These are phyloP conservation scores for Emydoidea blandingii DNA, from an alignment of 2,797 vertebrate species.

Conservation along the genomic window DNA sequence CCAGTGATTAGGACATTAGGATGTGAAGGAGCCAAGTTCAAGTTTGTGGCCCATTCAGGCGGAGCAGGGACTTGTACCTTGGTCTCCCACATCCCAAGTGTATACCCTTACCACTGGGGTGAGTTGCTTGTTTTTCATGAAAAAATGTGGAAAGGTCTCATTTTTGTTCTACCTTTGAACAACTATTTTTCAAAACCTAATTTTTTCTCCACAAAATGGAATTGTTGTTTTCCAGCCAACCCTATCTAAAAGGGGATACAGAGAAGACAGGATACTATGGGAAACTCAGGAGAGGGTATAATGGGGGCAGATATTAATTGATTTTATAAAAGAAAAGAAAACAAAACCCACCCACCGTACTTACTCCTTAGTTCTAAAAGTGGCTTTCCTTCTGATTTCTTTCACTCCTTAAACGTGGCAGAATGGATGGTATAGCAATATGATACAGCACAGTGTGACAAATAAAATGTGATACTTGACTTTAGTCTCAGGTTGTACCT, in stretches of 20 bases:
- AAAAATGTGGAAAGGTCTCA: too few relatives aligned
- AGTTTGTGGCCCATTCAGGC: too few relatives aligned
- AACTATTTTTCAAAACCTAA: too few relatives aligned
- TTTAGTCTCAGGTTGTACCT: not conserved
- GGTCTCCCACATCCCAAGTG: too few relatives aligned
- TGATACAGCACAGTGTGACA: not conserved
- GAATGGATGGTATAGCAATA: not conserved
- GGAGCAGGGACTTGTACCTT: too few relatives aligned
- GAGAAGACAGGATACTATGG: not conserved
- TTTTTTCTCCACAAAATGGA: too few relatives aligned
- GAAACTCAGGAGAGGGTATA: not conserved
- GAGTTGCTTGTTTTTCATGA: too few relatives aligned
- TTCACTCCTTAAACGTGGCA: not conserved
- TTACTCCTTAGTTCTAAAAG: not conserved
- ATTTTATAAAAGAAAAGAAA: not conserved
- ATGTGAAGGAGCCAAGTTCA: not conserved
- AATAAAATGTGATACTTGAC: not conserved
- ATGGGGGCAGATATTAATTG: too few relatives aligned
- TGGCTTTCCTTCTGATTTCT: not conserved
- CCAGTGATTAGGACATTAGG: not conserved
- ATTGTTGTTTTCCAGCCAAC: too few relatives aligned
- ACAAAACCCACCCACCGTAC: not conserved
- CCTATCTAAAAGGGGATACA: accelerated
- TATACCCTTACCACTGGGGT: too few relatives aligned
- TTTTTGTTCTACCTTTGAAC: too few relatives aligned